These are phyloP conservation scores for Gymnoscopelus braueri DNA, from an alignment of 2,797 vertebrate species.

Conservation along the genomic window DNA sequence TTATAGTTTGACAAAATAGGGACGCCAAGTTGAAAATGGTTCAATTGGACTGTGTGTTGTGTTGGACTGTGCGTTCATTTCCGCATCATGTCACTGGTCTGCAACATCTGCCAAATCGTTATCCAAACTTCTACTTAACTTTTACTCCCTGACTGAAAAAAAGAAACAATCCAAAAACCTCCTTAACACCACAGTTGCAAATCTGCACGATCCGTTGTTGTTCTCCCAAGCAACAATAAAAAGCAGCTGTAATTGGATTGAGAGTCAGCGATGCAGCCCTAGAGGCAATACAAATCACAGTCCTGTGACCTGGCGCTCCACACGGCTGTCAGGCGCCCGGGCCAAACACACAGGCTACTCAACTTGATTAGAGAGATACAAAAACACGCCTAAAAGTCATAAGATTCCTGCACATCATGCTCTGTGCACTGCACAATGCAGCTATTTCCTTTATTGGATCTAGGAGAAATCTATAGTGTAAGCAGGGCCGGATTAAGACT, in stretches of 20 bases:
- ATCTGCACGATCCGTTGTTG: conserved; percentile 4
- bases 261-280: conserved; percentile 40
- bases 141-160: too few species aligned
- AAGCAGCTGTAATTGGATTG: conserved; percentile 60
- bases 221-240: conserved; percentile 56
- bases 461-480: too few species aligned
- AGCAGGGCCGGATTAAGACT: too few species aligned
- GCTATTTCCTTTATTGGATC: conserved; percentile 20
- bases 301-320: conserved; percentile 64
- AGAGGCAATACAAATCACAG: conserved; percentile 42
- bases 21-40: too few species aligned
- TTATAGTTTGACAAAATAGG: too few species aligned
- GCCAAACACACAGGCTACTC: conserved; percentile 42
- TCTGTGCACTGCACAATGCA: conserved; percentile 17
- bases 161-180: too few species aligned
- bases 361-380: conserved; percentile 55
- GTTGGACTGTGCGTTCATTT: too few species aligned
- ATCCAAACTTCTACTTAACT: too few species aligned
- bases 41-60: too few species aligned
- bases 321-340: conserved; percentile 50
- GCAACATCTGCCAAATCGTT: too few species aligned
- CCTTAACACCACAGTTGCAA: too few species aligned
- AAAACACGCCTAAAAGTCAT: conserved; percentile 26
- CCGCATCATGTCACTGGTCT: too few species aligned
- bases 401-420: conserved; percentile 22